These are phyloP conservation scores for Orchestes rusci DNA, from an alignment of 2,888 invertebrate species.

Conservation along the genomic window DNA sequence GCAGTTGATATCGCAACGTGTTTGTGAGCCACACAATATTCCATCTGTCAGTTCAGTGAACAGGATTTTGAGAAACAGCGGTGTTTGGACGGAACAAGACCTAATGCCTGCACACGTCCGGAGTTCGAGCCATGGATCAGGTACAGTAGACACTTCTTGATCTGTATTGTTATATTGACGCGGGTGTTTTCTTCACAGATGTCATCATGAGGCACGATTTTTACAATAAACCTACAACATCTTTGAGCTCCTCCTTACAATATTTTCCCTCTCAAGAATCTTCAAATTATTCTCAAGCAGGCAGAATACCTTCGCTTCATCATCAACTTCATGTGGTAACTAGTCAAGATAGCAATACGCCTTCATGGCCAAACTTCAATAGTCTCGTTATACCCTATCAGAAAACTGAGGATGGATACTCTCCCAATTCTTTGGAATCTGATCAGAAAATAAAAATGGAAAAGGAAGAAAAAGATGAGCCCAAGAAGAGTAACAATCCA, in stretches of 20 bases:
- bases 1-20: slow-evolving; percentile 78
- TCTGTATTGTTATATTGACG: too few relatives aligned
- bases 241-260: too few relatives aligned
- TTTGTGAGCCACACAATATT: slow-evolving; percentile 84
- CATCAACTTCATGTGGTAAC: slow-evolving; percentile 46
- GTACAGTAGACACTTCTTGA: slow-evolving; percentile 3
- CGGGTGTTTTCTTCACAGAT: slow-evolving; percentile 28
- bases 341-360: slow-evolving; percentile 33
- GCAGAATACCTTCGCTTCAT: slow-evolving; percentile 49
- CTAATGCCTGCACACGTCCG: slow-evolving; percentile 39
- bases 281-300: slow-evolving; percentile 43
- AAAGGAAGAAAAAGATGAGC: slow-evolving; percentile 32
- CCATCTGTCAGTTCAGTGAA: slow-evolving; percentile 95
- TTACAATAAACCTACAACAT: slow-evolving; percentile 35
- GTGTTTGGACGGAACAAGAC: slow-evolving; percentile 64
- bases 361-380: slow-evolving; percentile 47
- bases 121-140: slow-evolving; percentile 9
- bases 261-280: too few relatives aligned
- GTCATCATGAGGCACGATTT: too few relatives aligned
- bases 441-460: too few relatives aligned
- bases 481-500: slow-evolving; percentile 57
- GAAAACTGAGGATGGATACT: slow-evolving; percentile 9
- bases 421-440: slow-evolving; percentile 6
- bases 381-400: slow-evolving; percentile 17
- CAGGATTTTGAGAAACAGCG: slow-evolving; percentile 82